These are phyloP conservation scores for Blastobasis adustella DNA, from an alignment of 2,888 invertebrate species.

Conservation along the genomic window DNA sequence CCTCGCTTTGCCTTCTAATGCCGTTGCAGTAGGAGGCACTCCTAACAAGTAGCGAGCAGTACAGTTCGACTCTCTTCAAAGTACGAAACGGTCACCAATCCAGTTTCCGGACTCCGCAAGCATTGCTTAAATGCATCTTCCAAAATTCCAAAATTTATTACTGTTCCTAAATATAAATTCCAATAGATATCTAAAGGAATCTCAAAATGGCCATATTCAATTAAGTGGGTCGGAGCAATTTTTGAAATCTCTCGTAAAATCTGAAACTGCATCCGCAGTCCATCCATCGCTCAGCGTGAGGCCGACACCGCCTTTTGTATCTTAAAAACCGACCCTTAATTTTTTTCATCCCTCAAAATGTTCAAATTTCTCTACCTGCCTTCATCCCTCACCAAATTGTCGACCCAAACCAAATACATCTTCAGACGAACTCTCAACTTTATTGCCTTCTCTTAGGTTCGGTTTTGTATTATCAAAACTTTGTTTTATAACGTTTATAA, in stretches of 20 bases:
- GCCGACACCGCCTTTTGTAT: slow-evolving; percentile 67
- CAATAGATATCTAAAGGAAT: slow-evolving; percentile 5
- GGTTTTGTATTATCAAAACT: slow-evolving; percentile 14
- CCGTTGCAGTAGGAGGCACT: too few relatives aligned
- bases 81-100: too few relatives aligned
- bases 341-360: slow-evolving; percentile 70
- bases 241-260: slow-evolving; percentile 58
- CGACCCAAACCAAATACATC: slow-evolving; percentile 16
- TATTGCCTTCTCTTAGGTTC: slow-evolving; percentile 15
- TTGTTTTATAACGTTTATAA: slow-evolving; percentile 27
- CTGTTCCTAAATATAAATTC: background rate
- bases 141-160: too few relatives aligned
- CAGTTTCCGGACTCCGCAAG: too few relatives aligned
- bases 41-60: too few relatives aligned
- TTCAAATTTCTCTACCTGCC: slow-evolving; percentile 73
- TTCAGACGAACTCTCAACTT: slow-evolving; percentile 20
- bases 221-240: slow-evolving; percentile 55
- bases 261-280: slow-evolving; percentile 67
- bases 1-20: too few relatives aligned
- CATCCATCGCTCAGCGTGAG: slow-evolving; percentile 68
- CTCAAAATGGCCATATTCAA: slow-evolving; percentile 57
- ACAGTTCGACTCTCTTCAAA: too few relatives aligned
- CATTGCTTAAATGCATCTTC: too few relatives aligned
- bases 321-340: slow-evolving; percentile 64
- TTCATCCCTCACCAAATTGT: slow-evolving; percentile 22